A percentile compares a stretch with the other conserved stretches of the same genome.
Conservation (phyloP, 2,888 invertebrate genomes). For the Ecliptopera silaceata region DNA sequence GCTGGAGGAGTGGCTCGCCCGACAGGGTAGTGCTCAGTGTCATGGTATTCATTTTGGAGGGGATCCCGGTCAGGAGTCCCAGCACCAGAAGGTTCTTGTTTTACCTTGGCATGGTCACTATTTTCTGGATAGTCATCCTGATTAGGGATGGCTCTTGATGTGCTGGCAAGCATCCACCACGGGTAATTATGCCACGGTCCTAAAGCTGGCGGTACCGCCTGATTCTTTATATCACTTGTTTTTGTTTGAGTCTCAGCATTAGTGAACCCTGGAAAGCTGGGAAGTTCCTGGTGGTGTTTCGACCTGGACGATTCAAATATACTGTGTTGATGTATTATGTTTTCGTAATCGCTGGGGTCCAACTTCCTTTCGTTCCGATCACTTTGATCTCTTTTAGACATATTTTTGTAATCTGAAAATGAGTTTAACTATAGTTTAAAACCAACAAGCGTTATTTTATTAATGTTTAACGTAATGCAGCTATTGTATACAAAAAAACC, state of each 20-base stretch:
- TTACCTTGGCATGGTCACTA: constrained; percentile 73
- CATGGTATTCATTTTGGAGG: constrained; percentile 53
- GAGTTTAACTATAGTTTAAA: background rate
- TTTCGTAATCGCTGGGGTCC: constrained; percentile 78
- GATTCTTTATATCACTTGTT: constrained; percentile 71
- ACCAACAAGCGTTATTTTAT: background rate
- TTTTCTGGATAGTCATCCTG: constrained; percentile 76
- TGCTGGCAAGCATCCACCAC: constrained; percentile 82
- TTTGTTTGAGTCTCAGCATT: constrained; percentile 82
- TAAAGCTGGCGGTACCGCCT: constrained; percentile 65
- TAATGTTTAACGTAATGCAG: background rate
- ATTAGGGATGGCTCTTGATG: constrained; percentile 71
- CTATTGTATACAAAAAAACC: constrained; percentile 9
- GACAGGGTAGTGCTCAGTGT: constrained; percentile 64
- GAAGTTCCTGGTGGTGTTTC: constrained; percentile 74
- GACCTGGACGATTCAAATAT: constrained; percentile 74
- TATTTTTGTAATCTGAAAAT: constrained; percentile 50
- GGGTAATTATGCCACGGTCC: constrained; percentile 81
- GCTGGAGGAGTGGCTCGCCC: constrained; percentile 69
- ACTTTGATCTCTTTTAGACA: constrained; percentile 78
- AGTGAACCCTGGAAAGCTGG: constrained; percentile 78
- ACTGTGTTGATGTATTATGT: constrained; percentile 76
- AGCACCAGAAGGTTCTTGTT: constrained; percentile 72
- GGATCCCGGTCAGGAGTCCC: constrained; percentile 74
- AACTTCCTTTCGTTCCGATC: constrained; percentile 77